A percentile compares a stretch with the other conserved stretches of the same genome.
phyloP scores from a whole-genome alignment of 2,888 invertebrate genomes.

The Malthinus seriepunctatus region DNA sequence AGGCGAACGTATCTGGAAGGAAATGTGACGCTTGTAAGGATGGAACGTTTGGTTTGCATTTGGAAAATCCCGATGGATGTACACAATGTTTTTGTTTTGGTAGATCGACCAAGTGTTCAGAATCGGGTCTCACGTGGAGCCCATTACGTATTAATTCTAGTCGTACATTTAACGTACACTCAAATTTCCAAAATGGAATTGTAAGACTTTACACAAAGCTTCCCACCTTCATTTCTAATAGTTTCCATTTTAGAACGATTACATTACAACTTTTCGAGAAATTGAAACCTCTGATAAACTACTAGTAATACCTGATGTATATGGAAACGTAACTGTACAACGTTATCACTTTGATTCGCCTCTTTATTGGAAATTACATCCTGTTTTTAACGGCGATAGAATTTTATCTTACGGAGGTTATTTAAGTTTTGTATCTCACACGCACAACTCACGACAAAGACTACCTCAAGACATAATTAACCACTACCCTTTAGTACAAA shows the following conservation, averaged over 20 bases:
- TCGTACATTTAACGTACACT: constrained; percentile 43
- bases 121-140: constrained; percentile 82
- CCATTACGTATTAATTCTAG: constrained; percentile 68
- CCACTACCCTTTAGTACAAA: constrained; percentile 77
- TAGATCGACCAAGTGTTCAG: constrained; percentile 76
- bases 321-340: constrained; percentile 59
- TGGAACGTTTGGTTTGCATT: constrained; percentile 84
- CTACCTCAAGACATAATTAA: constrained; percentile 53
- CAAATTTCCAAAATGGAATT: not conserved
- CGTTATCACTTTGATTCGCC: constrained; percentile 64
- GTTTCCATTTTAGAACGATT: not conserved
- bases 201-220: not conserved
- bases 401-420: constrained; percentile 91
- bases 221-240: too few species aligned
- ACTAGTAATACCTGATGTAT: constrained; percentile 62
- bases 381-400: constrained; percentile 82
- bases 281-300: constrained; percentile 22
- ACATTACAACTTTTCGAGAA: not conserved
- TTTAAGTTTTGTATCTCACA: constrained; percentile 73
- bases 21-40: constrained; percentile 83
- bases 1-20: constrained; percentile 82
- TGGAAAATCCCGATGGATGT: constrained; percentile 82
- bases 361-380: constrained; percentile 82
- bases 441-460: constrained; percentile 51
- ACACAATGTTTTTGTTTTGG: constrained; percentile 97